These are phyloP conservation scores for Diachasmimorpha longicaudata DNA, from an alignment of 1,140 invertebrate species.

Conservation along the genomic window DNA sequence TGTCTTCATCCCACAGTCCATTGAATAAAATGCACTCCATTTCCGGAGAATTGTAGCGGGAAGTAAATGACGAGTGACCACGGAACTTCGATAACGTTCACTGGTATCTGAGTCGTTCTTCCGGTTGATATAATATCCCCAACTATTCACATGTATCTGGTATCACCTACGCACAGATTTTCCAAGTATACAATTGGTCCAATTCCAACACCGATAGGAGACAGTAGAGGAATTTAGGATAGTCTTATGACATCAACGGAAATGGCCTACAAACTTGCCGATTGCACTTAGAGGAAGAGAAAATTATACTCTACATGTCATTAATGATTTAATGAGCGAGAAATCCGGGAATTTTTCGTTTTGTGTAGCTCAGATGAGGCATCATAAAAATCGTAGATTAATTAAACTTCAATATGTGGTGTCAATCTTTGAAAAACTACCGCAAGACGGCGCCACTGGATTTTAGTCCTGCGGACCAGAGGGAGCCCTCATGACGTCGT, in stretches of 20 bases:
- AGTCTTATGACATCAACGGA: background rate
- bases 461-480: no score
- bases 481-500: no score
- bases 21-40: conserved; percentile 5
- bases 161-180: conserved; percentile 9
- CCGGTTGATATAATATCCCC: conserved; percentile 40
- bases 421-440: no score
- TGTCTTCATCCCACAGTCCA: background rate
- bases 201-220: background rate
- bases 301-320: background rate
- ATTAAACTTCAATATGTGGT: no score
- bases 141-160: background rate
- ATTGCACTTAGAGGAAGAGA: background rate
- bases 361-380: no score
- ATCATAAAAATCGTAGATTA: no score
- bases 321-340: no score
- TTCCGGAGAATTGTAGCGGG: conserved; percentile 21
- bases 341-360: no score
- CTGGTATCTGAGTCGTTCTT: conserved; percentile 44
- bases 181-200: background rate
- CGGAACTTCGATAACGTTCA: conserved; percentile 33
- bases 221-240: background rate
- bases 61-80: conserved; percentile 23
- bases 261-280: background rate
- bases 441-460: no score